These are phyloP conservation scores for Antheraea yamamai DNA, from an alignment of 2,888 invertebrate species.

Conservation along the genomic window DNA sequence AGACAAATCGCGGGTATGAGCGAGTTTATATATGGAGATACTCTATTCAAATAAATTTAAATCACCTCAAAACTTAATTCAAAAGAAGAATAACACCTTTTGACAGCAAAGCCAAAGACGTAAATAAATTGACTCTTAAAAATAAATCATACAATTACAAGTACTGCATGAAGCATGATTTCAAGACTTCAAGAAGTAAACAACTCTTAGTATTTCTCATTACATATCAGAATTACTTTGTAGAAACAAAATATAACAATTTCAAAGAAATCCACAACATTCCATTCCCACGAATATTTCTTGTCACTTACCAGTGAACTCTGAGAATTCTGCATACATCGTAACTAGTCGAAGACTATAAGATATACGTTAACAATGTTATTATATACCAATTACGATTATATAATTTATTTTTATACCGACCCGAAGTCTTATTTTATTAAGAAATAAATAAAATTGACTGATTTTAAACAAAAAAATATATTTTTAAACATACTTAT, in stretches of 20 bases:
- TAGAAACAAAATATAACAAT: background rate
- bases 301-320: slow-evolving; percentile 6
- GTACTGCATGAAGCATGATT: background rate
- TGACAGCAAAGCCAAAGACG: background rate
- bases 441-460: too few species aligned
- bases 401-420: background rate
- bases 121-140: background rate
- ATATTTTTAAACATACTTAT: too few species aligned
- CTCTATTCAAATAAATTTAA: too few species aligned
- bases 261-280: slow-evolving; percentile 13
- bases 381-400: background rate
- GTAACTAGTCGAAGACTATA: background rate
- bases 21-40: too few species aligned
- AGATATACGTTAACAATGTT: background rate
- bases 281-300: slow-evolving; percentile 16
- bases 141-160: background rate
- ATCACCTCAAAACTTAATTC: too few species aligned
- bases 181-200: background rate
- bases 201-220: background rate
- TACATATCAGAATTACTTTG: background rate
- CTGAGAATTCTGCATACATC: background rate
- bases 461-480: too few species aligned
- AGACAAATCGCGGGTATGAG: too few species aligned
- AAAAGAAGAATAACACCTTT: background rate
- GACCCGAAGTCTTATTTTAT: background rate